Conservation (phyloP, 2,888 invertebrate genomes). For the Stenurella melanura region DNA sequence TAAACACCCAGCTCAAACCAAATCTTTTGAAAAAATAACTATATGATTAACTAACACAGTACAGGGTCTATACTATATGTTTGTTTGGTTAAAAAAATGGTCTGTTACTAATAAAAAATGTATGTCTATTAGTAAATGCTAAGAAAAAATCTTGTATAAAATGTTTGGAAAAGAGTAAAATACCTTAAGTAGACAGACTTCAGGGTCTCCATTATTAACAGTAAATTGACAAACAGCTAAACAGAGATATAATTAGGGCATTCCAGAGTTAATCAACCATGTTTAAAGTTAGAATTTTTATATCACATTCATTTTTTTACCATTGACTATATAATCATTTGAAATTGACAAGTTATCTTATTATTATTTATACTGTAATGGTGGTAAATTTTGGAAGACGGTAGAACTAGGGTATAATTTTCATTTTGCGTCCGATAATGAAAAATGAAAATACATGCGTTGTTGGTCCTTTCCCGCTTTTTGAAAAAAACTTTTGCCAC, state of each 20-base stretch:
- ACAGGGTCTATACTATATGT: constrained; percentile 55
- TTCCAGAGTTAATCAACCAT: constrained; percentile 44
- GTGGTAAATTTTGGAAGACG: no score
- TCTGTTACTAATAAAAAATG: constrained; percentile 36
- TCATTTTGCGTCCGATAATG: no score
- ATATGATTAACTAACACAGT: constrained; percentile 65
- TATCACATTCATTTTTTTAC: neutral
- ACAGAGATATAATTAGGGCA: constrained; percentile 50
- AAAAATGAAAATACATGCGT: no score
- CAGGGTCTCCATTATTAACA: constrained; percentile 63
- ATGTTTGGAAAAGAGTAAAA: constrained; percentile 58
- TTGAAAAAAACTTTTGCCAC: no score
- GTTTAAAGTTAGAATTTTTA: constrained; percentile 1
- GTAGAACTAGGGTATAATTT: no score
- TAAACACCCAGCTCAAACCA: constrained; percentile 75
- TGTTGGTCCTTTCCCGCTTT: no score
- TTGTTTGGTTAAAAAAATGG: constrained; percentile 30
- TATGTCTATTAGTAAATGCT: constrained; percentile 43
- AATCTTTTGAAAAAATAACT: constrained; percentile 48
- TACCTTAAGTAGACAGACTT: constrained; percentile 65
- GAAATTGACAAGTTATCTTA: no score
- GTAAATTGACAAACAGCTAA: constrained; percentile 63
- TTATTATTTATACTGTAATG: no score
- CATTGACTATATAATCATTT: no score
- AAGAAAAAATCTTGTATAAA: constrained; percentile 54